phyloP scores from a whole-genome alignment of 2,888 invertebrate genomes.

The Stenichneumon culpator region DNA sequence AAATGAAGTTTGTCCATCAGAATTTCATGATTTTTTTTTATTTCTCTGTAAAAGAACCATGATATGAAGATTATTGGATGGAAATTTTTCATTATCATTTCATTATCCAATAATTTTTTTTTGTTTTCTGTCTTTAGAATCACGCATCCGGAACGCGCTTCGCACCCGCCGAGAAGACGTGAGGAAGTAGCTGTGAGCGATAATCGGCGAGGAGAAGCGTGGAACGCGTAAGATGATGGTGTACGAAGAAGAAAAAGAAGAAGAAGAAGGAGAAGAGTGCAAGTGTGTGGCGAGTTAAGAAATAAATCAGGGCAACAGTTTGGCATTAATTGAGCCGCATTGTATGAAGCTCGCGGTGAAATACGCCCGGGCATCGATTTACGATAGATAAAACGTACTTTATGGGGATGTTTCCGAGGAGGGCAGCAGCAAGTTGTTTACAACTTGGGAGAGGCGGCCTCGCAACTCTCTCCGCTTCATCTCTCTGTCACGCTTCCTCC shows the following conservation, averaged over 20 bases:
- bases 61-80: no score
- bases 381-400: conserved; percentile 85
- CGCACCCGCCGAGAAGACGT: neutral
- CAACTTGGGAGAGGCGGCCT: conserved; percentile 73
- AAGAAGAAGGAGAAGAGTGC: conserved; percentile 33
- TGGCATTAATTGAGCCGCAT: conserved; percentile 85
- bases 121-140: neutral
- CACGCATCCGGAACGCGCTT: neutral
- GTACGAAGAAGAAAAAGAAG: conserved; percentile 1
- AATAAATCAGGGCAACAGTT: conserved; percentile 84
- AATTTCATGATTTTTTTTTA: no score
- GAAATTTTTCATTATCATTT: neutral
- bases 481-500: conserved; percentile 12
- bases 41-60: no score
- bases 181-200: conserved; percentile 6
- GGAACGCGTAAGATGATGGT: conserved; percentile 14
- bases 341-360: conserved; percentile 82
- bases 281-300: conserved; percentile 76
- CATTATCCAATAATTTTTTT: neutral
- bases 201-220: conserved; percentile 5
- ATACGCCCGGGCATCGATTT: conserved; percentile 84
- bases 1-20: no score
- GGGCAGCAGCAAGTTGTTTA: conserved; percentile 80
- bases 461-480: conserved; percentile 52
- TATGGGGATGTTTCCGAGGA: conserved; percentile 83